These are phyloP conservation scores for Bugulina stolonifera DNA, from an alignment of 2,888 invertebrate species.

Conservation along the genomic window DNA sequence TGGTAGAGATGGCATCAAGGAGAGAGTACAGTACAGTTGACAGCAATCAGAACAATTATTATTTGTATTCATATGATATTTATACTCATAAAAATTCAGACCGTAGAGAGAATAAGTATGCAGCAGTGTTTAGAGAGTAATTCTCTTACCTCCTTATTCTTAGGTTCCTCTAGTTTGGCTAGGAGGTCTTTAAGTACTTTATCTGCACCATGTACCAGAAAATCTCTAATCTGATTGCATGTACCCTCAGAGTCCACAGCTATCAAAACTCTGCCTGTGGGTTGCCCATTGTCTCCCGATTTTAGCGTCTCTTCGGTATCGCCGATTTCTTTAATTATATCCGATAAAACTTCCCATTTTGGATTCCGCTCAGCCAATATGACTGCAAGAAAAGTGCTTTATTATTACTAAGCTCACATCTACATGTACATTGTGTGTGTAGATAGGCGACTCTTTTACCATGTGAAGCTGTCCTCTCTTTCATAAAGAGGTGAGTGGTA, in stretches of 20 bases:
- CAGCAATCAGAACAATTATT: neutral
- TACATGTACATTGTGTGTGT: too few relatives aligned
- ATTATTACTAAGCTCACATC: too few relatives aligned
- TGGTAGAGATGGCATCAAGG: too few relatives aligned
- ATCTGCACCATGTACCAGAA: neutral
- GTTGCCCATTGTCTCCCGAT: constrained; percentile 28
- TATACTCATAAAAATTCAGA: neutral
- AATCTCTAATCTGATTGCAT: constrained; percentile 68
- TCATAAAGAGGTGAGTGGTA: too few relatives aligned
- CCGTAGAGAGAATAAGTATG: neutral
- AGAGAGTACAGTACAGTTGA: too few relatives aligned
- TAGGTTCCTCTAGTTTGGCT: neutral
- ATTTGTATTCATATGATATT: neutral
- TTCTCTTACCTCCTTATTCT: constrained; percentile 36
- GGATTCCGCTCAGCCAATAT: constrained; percentile 70
- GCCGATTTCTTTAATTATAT: constrained; percentile 78
- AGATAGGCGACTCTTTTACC: too few relatives aligned
- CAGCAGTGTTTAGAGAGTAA: neutral
- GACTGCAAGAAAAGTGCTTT: too few relatives aligned
- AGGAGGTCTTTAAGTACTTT: constrained; percentile 11
- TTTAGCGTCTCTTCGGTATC: constrained; percentile 60
- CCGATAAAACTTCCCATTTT: constrained; percentile 79
- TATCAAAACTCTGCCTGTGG: constrained; percentile 65
- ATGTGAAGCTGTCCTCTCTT: too few relatives aligned
- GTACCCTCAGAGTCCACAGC: constrained; percentile 77